Conservation (phyloP, 2,888 invertebrate genomes). For the Mylabris sibirica region DNA sequence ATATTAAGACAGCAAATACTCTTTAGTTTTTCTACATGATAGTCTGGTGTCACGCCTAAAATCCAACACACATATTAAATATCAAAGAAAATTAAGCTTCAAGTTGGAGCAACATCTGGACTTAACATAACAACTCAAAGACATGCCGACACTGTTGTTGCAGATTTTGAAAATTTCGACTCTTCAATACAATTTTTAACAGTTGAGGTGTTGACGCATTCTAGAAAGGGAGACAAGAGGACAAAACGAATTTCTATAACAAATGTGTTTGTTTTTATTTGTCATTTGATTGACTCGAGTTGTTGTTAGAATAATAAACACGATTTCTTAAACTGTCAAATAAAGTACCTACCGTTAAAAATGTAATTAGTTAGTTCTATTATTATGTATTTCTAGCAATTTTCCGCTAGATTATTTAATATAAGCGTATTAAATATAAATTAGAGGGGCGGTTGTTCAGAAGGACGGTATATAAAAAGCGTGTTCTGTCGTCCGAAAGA, state of each 20-base stretch:
- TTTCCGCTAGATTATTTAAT: conserved; percentile 59
- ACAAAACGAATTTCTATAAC: background rate
- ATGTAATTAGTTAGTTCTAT: conserved; percentile 9
- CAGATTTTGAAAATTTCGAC: conserved; percentile 23
- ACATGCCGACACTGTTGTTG: conserved; percentile 29
- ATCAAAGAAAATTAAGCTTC: conserved; percentile 31
- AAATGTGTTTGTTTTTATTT: background rate
- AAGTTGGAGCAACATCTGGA: conserved; percentile 26
- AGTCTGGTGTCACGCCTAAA: conserved; percentile 43
- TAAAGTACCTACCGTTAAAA: background rate
- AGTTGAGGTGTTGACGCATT: conserved; percentile 42
- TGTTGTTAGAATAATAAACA: background rate
- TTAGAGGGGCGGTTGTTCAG: conserved; percentile 52
- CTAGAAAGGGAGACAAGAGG: background rate
- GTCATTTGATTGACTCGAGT: background rate
- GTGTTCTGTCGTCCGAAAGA: background rate
- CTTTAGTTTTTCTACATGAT: conserved; percentile 39
- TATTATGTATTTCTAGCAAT: conserved; percentile 51
- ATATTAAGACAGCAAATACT: conserved; percentile 17
- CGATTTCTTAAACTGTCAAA: background rate
- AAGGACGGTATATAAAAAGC: background rate
- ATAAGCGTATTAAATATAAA: conserved; percentile 58
- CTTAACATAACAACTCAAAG: conserved; percentile 15
- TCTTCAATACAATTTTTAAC: conserved; percentile 15
- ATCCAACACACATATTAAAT: conserved; percentile 32